Percentiles rank a stretch among this genome's conserved stretches.
phyloP scores from a whole-genome alignment of 2,888 invertebrate genomes.

The Fissipunctia ypsillon region DNA sequence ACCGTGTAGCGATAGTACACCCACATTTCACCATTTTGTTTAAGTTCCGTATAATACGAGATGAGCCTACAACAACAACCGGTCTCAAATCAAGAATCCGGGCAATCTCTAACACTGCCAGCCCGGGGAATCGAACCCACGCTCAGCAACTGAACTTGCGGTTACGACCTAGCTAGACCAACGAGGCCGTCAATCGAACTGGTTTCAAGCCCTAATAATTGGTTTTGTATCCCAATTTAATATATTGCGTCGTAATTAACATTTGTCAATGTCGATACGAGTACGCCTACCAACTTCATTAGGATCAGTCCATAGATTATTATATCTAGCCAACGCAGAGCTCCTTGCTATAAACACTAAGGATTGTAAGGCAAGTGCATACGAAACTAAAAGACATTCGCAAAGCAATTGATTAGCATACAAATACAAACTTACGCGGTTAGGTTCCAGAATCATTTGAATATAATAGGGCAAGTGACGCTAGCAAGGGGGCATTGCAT shows the following conservation, averaged over 20 bases:
- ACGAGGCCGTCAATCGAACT: not conserved
- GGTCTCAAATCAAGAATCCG: not conserved
- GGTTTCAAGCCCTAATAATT: slow-evolving; percentile 15
- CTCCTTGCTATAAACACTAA: not conserved
- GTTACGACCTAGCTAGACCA: not conserved
- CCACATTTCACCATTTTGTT: not conserved
- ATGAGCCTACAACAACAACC: not conserved
- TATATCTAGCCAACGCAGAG: slow-evolving; percentile 14
- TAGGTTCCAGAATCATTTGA: slow-evolving; percentile 50
- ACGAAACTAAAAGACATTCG: slow-evolving; percentile 27
- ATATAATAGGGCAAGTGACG: slow-evolving; percentile 57
- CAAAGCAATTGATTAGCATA: slow-evolving; percentile 49
- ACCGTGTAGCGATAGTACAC: too few species aligned
- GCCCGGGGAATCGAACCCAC: slow-evolving; percentile 1
- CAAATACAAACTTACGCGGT: slow-evolving; percentile 39
- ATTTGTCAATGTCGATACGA: slow-evolving; percentile 14
- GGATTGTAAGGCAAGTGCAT: slow-evolving; percentile 6
- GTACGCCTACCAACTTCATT: slow-evolving; percentile 28
- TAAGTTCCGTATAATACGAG: too few species aligned
- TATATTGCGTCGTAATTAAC: slow-evolving; percentile 18
- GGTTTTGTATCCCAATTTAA: slow-evolving; percentile 1
- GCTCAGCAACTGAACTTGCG: not conserved
- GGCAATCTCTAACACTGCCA: not conserved
- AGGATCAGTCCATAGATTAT: not conserved
- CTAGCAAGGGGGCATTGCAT: slow-evolving; percentile 28